Evolutionary conservation across 1,140 invertebrate genomes (phyloP), one percentile per base, ranked within the genome.

Genomic region (Anastrepha obliqua): DNA sequence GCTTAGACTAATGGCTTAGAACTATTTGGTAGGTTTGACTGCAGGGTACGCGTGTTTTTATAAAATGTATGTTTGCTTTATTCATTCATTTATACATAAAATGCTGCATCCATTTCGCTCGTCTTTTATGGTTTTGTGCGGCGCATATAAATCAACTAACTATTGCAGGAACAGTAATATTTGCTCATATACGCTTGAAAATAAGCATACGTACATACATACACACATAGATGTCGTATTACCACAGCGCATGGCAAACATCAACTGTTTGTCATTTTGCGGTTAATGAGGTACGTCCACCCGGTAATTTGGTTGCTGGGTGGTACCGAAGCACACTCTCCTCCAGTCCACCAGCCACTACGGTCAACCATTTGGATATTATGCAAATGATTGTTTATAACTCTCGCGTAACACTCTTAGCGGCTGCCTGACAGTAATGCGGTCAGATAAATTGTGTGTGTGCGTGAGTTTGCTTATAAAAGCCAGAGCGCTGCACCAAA

Each of bases 321-420:
- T 78, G 47, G 47, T 13, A 3, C 47, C 47, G 13, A 13, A 8
- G 2, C 65, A 2, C 44, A 13, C 47, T n/a, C n/a, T 4, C 15
- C n/a, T 74, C 20, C 47, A 9, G 7, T 13, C 4, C 60, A 17
- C 0, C 11, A 4, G 0, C 39, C 65, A 0, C 1, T 70, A 13
- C 17, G 2, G 20, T 29, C 20, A 17, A 29, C 74, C 74, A 20
- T 42, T 55, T 81, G 74, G 42, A 47, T 20, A 81, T 81, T 81
- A 58, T 55, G 74, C 74, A 81, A 81, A 81, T 81, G 47, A 81
- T 81, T 81, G 74, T 81, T 81, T 81, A 81, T 55, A 20, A 2
- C n/a, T n/a, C 20, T 81, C 44, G 74, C 47, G 11, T 0, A 15
- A 15, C 42, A 74, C 15, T 74, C 55, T 81, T 51, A 29, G 74